These are phyloP conservation scores for Sminthurinus signatus DNA, from an alignment of 1,140 invertebrate genomes.

Conservation along the genomic window DNA sequence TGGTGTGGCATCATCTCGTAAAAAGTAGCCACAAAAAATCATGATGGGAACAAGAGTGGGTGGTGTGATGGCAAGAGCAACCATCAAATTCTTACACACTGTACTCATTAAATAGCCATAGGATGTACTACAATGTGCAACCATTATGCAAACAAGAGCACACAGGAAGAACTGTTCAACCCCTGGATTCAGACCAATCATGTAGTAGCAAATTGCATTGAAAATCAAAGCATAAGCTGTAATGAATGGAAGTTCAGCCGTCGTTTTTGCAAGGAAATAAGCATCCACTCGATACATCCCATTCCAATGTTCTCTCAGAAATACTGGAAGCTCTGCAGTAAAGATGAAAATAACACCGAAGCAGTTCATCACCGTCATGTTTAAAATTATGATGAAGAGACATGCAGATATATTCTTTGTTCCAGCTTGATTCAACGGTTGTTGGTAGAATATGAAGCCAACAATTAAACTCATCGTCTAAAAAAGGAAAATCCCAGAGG, in stretches of 20 bases:
- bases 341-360: constrained; percentile 34
- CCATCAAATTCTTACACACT: not conserved
- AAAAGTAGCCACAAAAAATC: constrained; percentile 52
- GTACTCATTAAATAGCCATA: not conserved
- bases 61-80: constrained; percentile 46
- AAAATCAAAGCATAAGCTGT: constrained; percentile 75
- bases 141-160: not conserved
- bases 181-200: constrained; percentile 61
- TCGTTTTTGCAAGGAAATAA: constrained; percentile 84
- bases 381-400: constrained; percentile 81
- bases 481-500: too few species aligned
- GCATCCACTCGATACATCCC: constrained; percentile 87
- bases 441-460: constrained; percentile 79
- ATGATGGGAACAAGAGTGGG: constrained; percentile 51
- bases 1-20: constrained; percentile 47
- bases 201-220: constrained; percentile 74
- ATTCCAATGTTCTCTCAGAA: constrained; percentile 81
- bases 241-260: constrained; percentile 80
- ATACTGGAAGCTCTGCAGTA: constrained; percentile 53
- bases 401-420: constrained; percentile 94
- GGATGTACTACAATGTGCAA: not conserved
- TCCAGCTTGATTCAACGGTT: constrained; percentile 72
- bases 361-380: constrained; percentile 70
- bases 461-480: constrained; percentile 71
- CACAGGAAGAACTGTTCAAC: constrained; percentile 44